phyloP scores from a whole-genome alignment of 2,113 vertebrate genomes.

The Sinosuthora webbiana region DNA sequence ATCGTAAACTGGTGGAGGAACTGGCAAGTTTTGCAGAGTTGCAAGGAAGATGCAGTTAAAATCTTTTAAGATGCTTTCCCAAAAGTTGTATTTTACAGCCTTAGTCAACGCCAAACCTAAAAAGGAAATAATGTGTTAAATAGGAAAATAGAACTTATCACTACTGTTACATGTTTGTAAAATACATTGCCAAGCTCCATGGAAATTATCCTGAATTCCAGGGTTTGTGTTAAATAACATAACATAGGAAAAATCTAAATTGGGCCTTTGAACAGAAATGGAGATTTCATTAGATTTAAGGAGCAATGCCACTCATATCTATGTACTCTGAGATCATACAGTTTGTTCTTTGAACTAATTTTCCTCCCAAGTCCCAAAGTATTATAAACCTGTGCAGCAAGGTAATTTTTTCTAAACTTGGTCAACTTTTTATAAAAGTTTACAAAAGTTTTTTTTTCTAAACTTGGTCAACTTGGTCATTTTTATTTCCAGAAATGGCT shows the following conservation, averaged over 20 bases:
- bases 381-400: neutral
- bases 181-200: neutral
- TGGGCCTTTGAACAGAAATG: neutral
- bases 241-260: neutral
- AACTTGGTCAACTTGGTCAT: neutral
- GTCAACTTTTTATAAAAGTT: neutral
- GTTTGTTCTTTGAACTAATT: neutral
- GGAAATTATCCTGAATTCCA: neutral
- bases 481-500: neutral
- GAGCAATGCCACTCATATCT: neutral
- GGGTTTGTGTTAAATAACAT: neutral
- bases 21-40: neutral
- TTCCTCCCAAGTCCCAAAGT: neutral
- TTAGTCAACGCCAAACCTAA: neutral
- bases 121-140: neutral
- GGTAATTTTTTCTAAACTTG: neutral
- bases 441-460: neutral
- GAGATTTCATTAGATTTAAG: neutral
- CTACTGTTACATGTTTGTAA: neutral
- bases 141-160: neutral
- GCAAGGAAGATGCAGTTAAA: neutral
- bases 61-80: neutral
- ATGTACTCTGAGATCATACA: fast-evolving
- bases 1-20: neutral
- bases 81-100: neutral